Evolutionary conservation across 2,797 vertebrate genomes (phyloP).

Genomic region (Lagorchestes hirsutus): DNA sequence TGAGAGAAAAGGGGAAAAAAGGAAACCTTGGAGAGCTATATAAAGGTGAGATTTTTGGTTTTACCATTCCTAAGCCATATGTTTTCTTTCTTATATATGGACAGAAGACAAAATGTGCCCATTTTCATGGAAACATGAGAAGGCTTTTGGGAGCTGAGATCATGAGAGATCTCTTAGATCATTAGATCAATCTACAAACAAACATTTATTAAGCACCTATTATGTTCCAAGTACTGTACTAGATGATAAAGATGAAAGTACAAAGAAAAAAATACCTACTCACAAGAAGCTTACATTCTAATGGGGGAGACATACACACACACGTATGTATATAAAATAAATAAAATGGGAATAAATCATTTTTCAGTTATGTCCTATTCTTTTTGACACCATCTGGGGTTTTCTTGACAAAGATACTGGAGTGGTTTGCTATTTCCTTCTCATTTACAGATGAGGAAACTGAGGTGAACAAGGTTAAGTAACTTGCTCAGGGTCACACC

Average conservation of each 20-base stretch:
- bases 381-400: neutral
- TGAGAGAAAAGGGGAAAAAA: neutral
- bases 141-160: neutral
- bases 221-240: too few relatives aligned
- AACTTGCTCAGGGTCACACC: too few relatives aligned
- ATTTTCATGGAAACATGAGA: neutral
- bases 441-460: neutral
- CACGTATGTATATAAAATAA: too few relatives aligned
- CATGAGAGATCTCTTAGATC: too few relatives aligned
- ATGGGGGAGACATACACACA: too few relatives aligned
- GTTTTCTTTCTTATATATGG: neutral
- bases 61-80: neutral
- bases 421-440: neutral
- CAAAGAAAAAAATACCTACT: too few relatives aligned
- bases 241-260: too few relatives aligned
- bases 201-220: too few relatives aligned
- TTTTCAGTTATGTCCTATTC: neutral
- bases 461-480: neutral
- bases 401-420: neutral
- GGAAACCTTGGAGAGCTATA: neutral
- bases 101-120: neutral
- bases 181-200: too few relatives aligned
- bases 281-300: too few relatives aligned
- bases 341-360: neutral
- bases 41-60: neutral